Evolutionary conservation across 2,797 vertebrate genomes (phyloP), one percentile per base, ranked within the genome.

Genomic region (Pseudochirops corinnae): DNA sequence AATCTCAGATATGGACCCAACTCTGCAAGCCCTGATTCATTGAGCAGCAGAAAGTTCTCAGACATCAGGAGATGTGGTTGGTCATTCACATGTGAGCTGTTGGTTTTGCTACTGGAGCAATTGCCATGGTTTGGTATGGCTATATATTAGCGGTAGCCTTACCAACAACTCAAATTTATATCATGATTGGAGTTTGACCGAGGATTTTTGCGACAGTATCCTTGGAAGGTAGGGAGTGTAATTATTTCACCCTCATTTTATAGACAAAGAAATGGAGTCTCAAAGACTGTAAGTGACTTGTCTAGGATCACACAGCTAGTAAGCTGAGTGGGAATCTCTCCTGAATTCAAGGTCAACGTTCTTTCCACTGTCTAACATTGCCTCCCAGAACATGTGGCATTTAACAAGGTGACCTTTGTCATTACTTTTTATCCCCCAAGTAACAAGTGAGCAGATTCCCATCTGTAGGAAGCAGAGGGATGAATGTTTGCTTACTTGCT

Each of bases 361-460:
- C 67, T 74, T 39, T 74, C 16, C n/a, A 74, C 7, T 74, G 5
- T 5, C 16, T 16, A 7, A 50, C 21, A 50, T 3, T 4, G 7
- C 24, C 39, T 50, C 94, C 33, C 11, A 6, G 91, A 93, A 93
- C 94, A 58, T 60, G 93, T 74, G 93, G 6, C 91, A 93, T 97
- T 95, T 97, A 95, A 97, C 93, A 94, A 94, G 95, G 93, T 95
- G 95, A 95, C 96, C 95, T 97, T 97, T 95, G 95, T 97, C 98
- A 97, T 98, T 96, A 96, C 96, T 97, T 97, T 67, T 96, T 96
- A 95, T 95, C 91, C 95, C 87, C 92, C 92, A 56, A 96, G 92
- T 91, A 94, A 74, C 95, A 95, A 0, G 55, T 93, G 97, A 92
- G 92, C 56, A 94, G 96, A 96, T 95, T 92, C 0, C 0, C 56